These are phyloP conservation scores for Nomada fucata DNA, from an alignment of 2,888 invertebrate species.

Conservation along the genomic window DNA sequence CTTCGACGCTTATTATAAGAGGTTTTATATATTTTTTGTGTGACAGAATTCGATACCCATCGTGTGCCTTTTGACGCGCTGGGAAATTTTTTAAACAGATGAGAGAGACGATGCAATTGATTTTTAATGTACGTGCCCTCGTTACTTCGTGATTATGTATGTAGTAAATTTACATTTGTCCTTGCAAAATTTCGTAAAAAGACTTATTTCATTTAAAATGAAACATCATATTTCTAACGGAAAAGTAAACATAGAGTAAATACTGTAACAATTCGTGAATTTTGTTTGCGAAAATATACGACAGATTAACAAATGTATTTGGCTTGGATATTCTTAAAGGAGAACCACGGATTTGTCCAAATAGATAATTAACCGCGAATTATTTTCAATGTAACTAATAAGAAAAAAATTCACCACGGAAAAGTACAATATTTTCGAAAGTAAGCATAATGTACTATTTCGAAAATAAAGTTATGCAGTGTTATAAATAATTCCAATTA, in stretches of 20 bases:
- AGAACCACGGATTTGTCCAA: too few species aligned
- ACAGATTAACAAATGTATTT: too few species aligned
- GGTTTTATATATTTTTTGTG: neutral
- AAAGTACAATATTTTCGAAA: too few species aligned
- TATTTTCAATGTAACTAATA: too few species aligned
- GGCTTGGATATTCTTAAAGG: too few species aligned
- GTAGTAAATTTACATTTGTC: conserved; percentile 1
- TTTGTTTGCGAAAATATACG: too few species aligned
- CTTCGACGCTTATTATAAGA: neutral
- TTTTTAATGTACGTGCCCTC: conserved; percentile 10
- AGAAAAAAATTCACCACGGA: too few species aligned
- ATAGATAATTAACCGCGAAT: too few species aligned
- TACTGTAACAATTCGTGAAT: too few species aligned
- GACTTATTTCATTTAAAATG: conserved; percentile 19
- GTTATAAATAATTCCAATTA: too few species aligned
- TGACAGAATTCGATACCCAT: neutral
- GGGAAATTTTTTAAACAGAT: neutral
- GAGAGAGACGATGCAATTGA: neutral
- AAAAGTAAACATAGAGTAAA: neutral
- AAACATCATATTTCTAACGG: conserved; percentile 19
- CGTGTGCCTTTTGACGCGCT: neutral
- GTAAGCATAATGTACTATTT: too few species aligned
- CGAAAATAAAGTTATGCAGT: too few species aligned
- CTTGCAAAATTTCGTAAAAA: neutral
- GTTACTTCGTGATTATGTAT: conserved; percentile 9